phyloP scores from a whole-genome alignment of 2,888 invertebrate genomes.

The Ophion ellenae region DNA sequence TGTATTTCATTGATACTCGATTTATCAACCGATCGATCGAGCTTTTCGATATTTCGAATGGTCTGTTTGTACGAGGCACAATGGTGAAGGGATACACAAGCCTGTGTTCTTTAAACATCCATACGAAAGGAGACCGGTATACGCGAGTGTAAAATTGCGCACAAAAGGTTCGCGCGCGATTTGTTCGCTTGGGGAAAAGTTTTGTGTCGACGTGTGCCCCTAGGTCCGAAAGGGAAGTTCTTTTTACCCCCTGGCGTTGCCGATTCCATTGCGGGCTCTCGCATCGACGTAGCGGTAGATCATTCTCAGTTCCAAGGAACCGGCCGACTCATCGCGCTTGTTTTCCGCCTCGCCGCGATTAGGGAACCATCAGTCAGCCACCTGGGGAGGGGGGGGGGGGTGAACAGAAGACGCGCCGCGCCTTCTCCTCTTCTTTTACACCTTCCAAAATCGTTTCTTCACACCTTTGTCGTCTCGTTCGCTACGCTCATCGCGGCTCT shows the following conservation, averaged over 20 bases:
- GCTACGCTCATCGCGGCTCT: conserved; percentile 43
- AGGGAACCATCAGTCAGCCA: conserved; percentile 75
- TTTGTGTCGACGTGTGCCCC: not conserved
- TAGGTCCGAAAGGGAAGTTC: not conserved
- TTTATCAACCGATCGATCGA: too few species aligned
- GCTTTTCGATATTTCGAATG: too few species aligned
- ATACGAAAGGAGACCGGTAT: not conserved
- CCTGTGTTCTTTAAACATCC: too few species aligned
- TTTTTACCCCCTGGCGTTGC: conserved; percentile 49
- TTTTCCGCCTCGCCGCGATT: conserved; percentile 80
- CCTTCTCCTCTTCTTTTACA: conserved; percentile 72
- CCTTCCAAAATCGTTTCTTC: conserved; percentile 77
- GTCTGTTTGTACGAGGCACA: too few species aligned
- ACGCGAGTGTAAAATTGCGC: not conserved
- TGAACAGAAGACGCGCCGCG: not conserved
- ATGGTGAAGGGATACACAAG: too few species aligned
- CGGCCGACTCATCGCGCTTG: conserved; percentile 79
- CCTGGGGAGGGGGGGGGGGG: conserved; percentile 70
- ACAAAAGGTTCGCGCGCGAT: conserved; percentile 2
- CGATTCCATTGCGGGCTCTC: conserved; percentile 48
- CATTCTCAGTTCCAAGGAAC: conserved; percentile 67
- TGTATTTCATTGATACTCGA: too few species aligned
- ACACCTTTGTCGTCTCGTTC: conserved; percentile 70
- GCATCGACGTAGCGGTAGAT: conserved; percentile 58
- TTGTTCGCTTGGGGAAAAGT: conserved; percentile 2